phyloP scores from a whole-genome alignment of 2,888 invertebrate genomes.

The Cantharis rufa region DNA sequence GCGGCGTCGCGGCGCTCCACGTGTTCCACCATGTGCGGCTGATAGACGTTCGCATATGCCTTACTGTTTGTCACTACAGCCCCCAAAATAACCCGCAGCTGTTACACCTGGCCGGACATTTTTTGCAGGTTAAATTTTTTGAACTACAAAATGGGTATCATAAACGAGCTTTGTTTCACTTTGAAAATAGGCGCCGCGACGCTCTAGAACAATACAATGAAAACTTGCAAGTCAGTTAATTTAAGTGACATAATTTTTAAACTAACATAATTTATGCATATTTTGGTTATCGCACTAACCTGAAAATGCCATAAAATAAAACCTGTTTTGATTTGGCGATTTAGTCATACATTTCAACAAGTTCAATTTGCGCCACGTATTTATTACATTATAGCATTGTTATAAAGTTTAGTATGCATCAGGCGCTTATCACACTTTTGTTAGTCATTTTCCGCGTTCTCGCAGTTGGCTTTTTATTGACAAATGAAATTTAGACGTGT shows the following conservation, averaged over 20 bases:
- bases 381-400: background rate
- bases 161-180: slow-evolving; percentile 6
- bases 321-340: background rate
- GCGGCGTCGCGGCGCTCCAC: slow-evolving; percentile 64
- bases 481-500: background rate
- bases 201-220: background rate
- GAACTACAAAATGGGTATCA: slow-evolving; percentile 8
- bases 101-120: slow-evolving; percentile 56
- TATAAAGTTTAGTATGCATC: background rate
- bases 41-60: slow-evolving; percentile 62
- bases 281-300: background rate
- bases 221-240: background rate
- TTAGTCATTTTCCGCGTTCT: background rate
- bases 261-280: background rate
- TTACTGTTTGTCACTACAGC: slow-evolving; percentile 51
- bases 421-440: background rate
- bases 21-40: slow-evolving; percentile 55
- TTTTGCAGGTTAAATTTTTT: slow-evolving; percentile 39
- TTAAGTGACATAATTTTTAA: background rate
- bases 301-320: background rate
- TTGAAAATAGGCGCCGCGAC: slow-evolving; percentile 13
- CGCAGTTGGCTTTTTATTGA: background rate
- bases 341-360: background rate
- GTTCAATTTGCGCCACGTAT: background rate
- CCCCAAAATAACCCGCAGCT: slow-evolving; percentile 55